Percentiles rank a stretch among this genome's conserved stretches.
phyloP scores from a whole-genome alignment of 2,797 vertebrate species.

The Phyllotis vaccarum region DNA sequence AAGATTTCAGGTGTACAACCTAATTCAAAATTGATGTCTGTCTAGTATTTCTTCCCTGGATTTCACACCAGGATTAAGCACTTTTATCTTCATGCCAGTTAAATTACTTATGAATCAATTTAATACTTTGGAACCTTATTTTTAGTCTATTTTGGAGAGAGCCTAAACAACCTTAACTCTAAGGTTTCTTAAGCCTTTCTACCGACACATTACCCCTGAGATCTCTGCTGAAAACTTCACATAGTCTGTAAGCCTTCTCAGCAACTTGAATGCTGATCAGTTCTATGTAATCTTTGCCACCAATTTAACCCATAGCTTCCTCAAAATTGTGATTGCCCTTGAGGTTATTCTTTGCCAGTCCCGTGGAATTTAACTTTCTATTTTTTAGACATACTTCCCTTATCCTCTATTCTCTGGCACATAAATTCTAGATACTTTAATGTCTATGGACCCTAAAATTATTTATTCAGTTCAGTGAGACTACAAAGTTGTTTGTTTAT shows the following conservation, averaged over 20 bases:
- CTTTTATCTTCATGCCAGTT: conserved; percentile 34
- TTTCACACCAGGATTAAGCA: neutral
- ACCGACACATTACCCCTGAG: neutral
- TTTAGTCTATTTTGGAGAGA: neutral
- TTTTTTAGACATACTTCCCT: neutral
- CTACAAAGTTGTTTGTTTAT: neutral
- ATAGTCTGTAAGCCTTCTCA: neutral
- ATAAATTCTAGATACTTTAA: neutral
- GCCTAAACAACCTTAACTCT: neutral
- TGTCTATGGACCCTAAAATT: conserved; percentile 14
- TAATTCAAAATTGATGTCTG: no score
- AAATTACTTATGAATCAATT: conserved; percentile 27
- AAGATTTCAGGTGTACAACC: no score
- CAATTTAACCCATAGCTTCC: neutral
- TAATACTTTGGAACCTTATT: neutral
- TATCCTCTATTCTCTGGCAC: neutral
- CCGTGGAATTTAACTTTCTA: neutral
- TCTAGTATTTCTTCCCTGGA: no score
- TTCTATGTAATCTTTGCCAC: neutral
- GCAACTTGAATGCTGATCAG: neutral
- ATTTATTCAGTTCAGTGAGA: neutral
- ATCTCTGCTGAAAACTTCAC: neutral
- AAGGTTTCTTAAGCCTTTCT: neutral
- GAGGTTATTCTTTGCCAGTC: neutral
- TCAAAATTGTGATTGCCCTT: neutral